phyloP scores from a whole-genome alignment of 2,888 invertebrate species.

The Listrodromus nycthemerus region DNA sequence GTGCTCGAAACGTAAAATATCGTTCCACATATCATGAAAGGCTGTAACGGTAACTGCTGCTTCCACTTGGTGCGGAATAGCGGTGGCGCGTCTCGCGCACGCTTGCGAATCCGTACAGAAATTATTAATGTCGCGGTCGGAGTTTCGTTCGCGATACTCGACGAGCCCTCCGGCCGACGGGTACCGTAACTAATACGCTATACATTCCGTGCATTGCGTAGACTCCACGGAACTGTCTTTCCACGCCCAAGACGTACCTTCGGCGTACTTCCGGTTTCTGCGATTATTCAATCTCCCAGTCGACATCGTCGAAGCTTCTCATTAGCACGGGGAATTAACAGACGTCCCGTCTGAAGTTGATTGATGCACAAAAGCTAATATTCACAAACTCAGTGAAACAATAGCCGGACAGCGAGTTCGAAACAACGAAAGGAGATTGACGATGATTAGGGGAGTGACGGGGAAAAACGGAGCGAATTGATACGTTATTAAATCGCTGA shows the following conservation, averaged over 20 bases:
- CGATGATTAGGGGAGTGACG: not conserved
- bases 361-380: not conserved
- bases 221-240: constrained; percentile 21
- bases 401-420: not conserved
- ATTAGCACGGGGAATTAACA: constrained; percentile 40
- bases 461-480: not conserved
- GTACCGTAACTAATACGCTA: constrained; percentile 6
- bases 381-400: not conserved
- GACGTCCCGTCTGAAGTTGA: not conserved
- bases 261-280: constrained; percentile 10
- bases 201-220: not conserved
- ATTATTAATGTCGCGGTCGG: constrained; percentile 62
- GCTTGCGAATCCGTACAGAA: constrained; percentile 36
- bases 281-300: constrained; percentile 32
- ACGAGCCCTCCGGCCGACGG: constrained; percentile 3
- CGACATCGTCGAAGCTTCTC: constrained; percentile 34
- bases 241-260: constrained; percentile 1
- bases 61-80: constrained; percentile 32
- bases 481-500: not conserved
- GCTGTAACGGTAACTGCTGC: constrained; percentile 53
- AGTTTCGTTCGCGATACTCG: constrained; percentile 41
- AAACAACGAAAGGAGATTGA: not conserved
- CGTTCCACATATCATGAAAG: constrained; percentile 53
- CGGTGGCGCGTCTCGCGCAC: constrained; percentile 49
- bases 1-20: constrained; percentile 62